These are phyloP conservation scores for Trissolcus basalis DNA, from an alignment of 1,140 invertebrate genomes.

Conservation along the genomic window DNA sequence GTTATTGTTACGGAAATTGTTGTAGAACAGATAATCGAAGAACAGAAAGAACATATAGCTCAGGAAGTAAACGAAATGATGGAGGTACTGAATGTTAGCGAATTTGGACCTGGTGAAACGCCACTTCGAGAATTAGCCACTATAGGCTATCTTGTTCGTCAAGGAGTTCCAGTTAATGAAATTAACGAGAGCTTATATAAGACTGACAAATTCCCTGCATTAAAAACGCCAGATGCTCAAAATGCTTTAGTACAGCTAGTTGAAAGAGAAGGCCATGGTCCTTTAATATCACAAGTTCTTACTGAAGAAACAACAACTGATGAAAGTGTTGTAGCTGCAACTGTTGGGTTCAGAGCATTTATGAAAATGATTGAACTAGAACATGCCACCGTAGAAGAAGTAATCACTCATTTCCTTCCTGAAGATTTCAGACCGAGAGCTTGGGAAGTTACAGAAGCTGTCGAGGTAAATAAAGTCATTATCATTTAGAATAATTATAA, in stretches of 20 bases:
- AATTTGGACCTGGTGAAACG: constrained; percentile 86
- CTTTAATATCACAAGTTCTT: constrained; percentile 86
- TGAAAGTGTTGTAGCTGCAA: constrained; percentile 84
- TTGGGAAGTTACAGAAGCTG: constrained; percentile 84
- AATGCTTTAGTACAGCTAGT: constrained; percentile 88
- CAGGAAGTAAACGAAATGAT: constrained; percentile 85
- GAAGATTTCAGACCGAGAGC: constrained; percentile 87
- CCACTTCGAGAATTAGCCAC: constrained; percentile 87
- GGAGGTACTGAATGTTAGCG: constrained; percentile 83
- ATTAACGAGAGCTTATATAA: constrained; percentile 85
- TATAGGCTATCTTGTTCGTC: constrained; percentile 84
- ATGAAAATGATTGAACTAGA: constrained; percentile 89
- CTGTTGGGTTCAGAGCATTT: constrained; percentile 88
- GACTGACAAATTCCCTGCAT: constrained; percentile 85
- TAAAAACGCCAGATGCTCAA: constrained; percentile 86
- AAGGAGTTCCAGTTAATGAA: constrained; percentile 85
- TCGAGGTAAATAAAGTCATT: constrained; percentile 78
- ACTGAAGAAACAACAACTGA: constrained; percentile 86
- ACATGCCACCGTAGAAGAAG: constrained; percentile 87
- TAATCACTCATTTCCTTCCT: constrained; percentile 86
- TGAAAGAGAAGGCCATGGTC: constrained; percentile 86
- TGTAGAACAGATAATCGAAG: constrained; percentile 77
- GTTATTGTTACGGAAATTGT: constrained; percentile 72
- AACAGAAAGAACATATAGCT: constrained; percentile 79
- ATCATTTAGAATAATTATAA: no score